Evolutionary conservation across 2,888 invertebrate genomes (phyloP).

Genomic region (Mechanitis messenoides): DNA sequence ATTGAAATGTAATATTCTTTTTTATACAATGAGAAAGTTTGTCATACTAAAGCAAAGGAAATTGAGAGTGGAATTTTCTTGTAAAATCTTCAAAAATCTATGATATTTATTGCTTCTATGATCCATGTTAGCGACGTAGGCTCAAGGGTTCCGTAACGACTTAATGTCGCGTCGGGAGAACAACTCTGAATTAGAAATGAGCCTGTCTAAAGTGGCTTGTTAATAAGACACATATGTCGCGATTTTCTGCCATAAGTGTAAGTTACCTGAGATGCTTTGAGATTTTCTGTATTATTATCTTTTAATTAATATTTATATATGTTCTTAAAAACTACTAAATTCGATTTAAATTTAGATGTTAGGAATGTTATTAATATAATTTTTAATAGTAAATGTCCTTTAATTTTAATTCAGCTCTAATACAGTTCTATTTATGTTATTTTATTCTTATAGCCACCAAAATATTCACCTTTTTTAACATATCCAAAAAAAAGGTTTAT

Average conservation of each 20-base stretch:
- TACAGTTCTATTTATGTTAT: too few species aligned
- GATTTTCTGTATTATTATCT: too few species aligned
- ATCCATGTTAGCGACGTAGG: constrained; percentile 29
- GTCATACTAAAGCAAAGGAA: not conserved
- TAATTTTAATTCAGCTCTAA: too few species aligned
- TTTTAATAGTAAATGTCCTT: too few species aligned
- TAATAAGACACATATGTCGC: constrained; percentile 66
- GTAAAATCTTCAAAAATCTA: not conserved
- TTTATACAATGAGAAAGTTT: not conserved
- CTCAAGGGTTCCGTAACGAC: constrained; percentile 64
- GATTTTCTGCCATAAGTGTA: constrained; percentile 30
- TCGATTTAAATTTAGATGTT: too few species aligned
- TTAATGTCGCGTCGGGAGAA: constrained; percentile 61
- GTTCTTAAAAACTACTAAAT: too few species aligned
- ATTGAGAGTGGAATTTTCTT: not conserved
- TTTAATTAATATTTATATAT: too few species aligned
- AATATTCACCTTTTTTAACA: too few species aligned
- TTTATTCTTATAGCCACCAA: too few species aligned
- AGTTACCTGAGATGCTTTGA: not conserved
- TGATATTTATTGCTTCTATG: constrained; percentile 21
- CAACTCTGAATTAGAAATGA: constrained; percentile 73
- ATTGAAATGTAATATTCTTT: too few species aligned
- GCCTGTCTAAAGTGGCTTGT: constrained; percentile 52
- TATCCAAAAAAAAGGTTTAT: too few species aligned
- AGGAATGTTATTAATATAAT: too few species aligned